These are phyloP conservation scores for Halictus ligatus DNA, from an alignment of 2,888 invertebrate species.

Conservation along the genomic window DNA sequence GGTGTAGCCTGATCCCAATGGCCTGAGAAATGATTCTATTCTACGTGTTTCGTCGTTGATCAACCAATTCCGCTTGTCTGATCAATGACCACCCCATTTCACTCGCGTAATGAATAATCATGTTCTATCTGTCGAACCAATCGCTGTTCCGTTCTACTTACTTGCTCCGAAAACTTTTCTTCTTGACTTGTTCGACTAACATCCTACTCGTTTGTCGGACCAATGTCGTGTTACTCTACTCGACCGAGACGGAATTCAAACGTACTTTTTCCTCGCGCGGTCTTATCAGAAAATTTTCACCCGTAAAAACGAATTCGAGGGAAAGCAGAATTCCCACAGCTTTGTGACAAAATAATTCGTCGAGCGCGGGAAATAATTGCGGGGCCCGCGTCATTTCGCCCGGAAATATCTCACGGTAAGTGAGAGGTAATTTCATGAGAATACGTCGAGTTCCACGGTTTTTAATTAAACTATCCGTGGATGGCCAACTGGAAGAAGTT, in stretches of 20 bases:
- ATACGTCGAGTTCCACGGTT: conserved; percentile 50
- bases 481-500: conserved; percentile 31
- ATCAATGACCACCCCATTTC: not conserved
- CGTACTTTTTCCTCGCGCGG: too few species aligned
- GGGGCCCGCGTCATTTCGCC: not conserved
- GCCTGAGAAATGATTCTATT: not conserved
- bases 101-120: not conserved
- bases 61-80: not conserved
- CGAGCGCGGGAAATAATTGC: not conserved
- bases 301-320: not conserved
- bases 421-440: conserved; percentile 2
- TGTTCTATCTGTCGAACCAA: not conserved
- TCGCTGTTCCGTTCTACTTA: not conserved
- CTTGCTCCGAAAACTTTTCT: not conserved
- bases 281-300: too few species aligned
- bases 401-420: not conserved
- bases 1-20: not conserved
- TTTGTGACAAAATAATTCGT: not conserved
- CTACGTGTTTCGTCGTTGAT: not conserved
- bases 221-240: not conserved
- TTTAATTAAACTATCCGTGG: conserved; percentile 72
- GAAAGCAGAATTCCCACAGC: not conserved
- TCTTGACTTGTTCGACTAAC: not conserved
- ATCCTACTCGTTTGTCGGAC: not conserved
- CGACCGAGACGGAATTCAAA: not conserved